Evolutionary conservation across 2,888 invertebrate species (phyloP).

Genomic region (Ophion slaviceki): DNA sequence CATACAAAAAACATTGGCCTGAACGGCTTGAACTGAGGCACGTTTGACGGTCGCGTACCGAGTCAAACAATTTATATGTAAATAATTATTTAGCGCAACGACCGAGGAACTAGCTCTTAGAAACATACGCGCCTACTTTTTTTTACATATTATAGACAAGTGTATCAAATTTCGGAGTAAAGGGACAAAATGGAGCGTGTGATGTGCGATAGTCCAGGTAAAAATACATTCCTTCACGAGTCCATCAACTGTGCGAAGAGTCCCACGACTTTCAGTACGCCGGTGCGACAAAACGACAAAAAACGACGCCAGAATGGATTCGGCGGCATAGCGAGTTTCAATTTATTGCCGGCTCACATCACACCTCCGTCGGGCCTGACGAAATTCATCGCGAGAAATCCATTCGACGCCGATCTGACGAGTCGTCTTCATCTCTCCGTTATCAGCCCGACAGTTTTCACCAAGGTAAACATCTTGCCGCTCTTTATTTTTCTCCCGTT

Average conservation of each 20-base stretch:
- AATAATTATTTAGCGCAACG: neutral
- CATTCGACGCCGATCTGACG: constrained; percentile 88
- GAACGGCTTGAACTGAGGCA: neutral
- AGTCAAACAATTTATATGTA: neutral
- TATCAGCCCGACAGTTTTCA: constrained; percentile 86
- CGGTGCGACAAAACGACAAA: constrained; percentile 70
- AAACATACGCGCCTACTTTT: too few species aligned
- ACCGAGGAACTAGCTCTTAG: too few species aligned
- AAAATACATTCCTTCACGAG: constrained; percentile 41
- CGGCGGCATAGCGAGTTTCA: constrained; percentile 71
- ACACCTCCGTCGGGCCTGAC: constrained; percentile 86
- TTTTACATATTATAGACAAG: too few species aligned
- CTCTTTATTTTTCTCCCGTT: constrained; percentile 12
- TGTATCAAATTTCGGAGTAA: too few species aligned
- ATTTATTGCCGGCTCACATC: constrained; percentile 82
- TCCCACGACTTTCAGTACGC: constrained; percentile 70
- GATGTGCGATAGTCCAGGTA: constrained; percentile 20
- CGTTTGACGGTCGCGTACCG: neutral
- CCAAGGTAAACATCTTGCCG: constrained; percentile 71
- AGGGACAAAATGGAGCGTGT: constrained; percentile 35
- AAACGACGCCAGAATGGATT: constrained; percentile 65
- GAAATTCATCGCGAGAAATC: constrained; percentile 86
- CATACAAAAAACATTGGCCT: neutral
- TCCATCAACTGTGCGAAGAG: constrained; percentile 52
- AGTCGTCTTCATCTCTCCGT: constrained; percentile 88